These are phyloP conservation scores for Tanaodytes sp. DNA, from an alignment of 2,888 invertebrate genomes.

Conservation along the genomic window DNA sequence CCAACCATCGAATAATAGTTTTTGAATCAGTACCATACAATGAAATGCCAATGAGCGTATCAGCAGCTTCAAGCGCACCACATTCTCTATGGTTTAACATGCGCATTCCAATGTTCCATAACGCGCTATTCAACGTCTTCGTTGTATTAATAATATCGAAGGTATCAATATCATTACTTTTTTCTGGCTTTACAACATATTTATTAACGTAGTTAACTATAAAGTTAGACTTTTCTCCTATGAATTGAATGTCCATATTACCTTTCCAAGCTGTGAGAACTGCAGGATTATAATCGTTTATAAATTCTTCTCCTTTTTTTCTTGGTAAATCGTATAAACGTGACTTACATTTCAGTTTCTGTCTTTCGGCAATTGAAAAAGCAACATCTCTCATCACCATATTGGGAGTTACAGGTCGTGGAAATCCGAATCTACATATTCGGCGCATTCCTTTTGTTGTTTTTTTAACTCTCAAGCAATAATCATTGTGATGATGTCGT, in stretches of 20 bases:
- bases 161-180: too few species aligned
- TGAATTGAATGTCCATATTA: conserved; percentile 63
- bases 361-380: too few species aligned
- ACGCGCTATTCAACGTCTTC: too few species aligned
- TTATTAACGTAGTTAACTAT: conserved; percentile 61
- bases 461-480: conserved; percentile 55
- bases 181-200: too few species aligned
- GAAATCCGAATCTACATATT: conserved; percentile 58
- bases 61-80: too few species aligned
- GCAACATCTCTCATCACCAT: conserved; percentile 52
- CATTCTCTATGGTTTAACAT: too few species aligned
- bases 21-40: too few species aligned
- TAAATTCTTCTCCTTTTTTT: conserved; percentile 47
- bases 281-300: conserved; percentile 58
- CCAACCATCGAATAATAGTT: conserved; percentile 66
- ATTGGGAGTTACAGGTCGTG: conserved; percentile 44
- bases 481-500: conserved; percentile 60
- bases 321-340: conserved; percentile 61
- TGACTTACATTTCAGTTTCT: too few species aligned
- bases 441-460: conserved; percentile 40
- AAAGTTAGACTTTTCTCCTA: conserved; percentile 60
- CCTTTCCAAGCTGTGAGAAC: conserved; percentile 61
- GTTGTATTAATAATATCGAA: too few species aligned
- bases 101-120: too few species aligned
- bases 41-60: too few species aligned